These are phyloP conservation scores for Steatocranus sp. DNA, from an alignment of 2,797 vertebrate genomes.

Conservation along the genomic window DNA sequence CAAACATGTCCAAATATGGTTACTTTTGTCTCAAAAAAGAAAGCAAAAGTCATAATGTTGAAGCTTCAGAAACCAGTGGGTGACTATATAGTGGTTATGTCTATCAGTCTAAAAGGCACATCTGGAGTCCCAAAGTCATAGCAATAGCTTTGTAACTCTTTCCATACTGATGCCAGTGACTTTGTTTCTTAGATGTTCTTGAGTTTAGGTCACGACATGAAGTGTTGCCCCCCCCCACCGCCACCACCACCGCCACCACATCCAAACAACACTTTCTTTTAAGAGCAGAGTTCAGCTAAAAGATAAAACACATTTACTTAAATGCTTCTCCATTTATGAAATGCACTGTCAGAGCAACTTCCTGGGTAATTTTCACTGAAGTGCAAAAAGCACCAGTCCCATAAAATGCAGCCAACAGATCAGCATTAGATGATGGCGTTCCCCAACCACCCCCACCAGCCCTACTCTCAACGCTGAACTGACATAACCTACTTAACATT, in stretches of 20 bases:
- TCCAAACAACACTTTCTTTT: background rate
- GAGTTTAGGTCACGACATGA: background rate
- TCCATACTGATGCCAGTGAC: background rate
- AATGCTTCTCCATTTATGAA: background rate
- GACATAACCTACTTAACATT: background rate
- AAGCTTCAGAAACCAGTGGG: background rate
- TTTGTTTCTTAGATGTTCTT: background rate
- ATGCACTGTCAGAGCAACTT: background rate
- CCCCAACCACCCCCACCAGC: background rate
- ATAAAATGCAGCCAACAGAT: background rate
- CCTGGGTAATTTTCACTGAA: background rate
- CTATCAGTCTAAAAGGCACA: background rate
- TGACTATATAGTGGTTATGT: background rate
- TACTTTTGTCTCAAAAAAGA: background rate
- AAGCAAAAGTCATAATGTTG: background rate
- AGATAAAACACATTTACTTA: background rate
- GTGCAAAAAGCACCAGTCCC: background rate
- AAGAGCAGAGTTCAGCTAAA: background rate
- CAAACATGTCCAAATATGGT: background rate
- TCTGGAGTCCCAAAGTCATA: background rate
- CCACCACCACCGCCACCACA: rapidly evolving
- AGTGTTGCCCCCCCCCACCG: rapidly evolving
- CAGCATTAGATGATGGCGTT: background rate
- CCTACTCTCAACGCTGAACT: background rate
- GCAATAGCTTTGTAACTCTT: background rate